Evolutionary conservation across 2,113 vertebrate genomes (phyloP).

Genomic region (Atherinomorus stipes): DNA sequence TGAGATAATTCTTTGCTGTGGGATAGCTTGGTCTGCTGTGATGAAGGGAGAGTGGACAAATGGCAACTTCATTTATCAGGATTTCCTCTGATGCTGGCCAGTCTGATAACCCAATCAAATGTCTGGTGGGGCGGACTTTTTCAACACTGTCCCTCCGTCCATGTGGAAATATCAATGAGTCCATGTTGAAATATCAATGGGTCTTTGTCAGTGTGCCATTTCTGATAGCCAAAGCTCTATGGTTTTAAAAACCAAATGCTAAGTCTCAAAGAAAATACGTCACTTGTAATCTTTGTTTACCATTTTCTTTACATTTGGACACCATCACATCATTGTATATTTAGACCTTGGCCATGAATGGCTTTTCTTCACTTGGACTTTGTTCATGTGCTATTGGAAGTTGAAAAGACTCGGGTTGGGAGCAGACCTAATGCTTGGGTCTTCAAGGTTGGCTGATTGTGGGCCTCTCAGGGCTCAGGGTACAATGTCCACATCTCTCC

Average conservation of each 20-base stretch:
- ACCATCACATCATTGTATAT: slow-evolving; percentile 41
- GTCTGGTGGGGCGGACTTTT: slow-evolving; percentile 52
- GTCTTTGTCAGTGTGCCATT: slow-evolving; percentile 49
- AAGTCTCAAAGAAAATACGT: slow-evolving; percentile 24
- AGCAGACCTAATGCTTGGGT: slow-evolving; percentile 64
- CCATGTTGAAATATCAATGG: slow-evolving; percentile 65
- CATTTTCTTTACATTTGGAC: slow-evolving; percentile 31
- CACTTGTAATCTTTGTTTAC: slow-evolving; percentile 33
- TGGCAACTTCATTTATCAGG: slow-evolving; percentile 68
- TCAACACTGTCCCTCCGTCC: slow-evolving; percentile 23
- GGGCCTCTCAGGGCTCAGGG: slow-evolving; percentile 60
- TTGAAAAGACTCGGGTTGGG: slow-evolving; percentile 68
- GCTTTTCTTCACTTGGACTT: slow-evolving; percentile 54
- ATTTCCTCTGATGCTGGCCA: slow-evolving; percentile 48
- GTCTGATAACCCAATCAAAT: slow-evolving; percentile 72
- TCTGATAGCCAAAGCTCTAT: slow-evolving; percentile 43
- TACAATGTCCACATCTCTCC: slow-evolving; percentile 72
- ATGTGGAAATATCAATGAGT: slow-evolving; percentile 64
- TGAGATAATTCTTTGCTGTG: slow-evolving; percentile 59
- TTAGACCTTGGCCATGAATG: slow-evolving; percentile 45
- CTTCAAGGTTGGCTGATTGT: slow-evolving; percentile 73
- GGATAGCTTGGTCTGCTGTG: slow-evolving; percentile 21
- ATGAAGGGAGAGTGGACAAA: slow-evolving; percentile 55
- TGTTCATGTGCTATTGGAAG: slow-evolving; percentile 51
- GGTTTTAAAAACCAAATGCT: slow-evolving; percentile 28